Conservation (phyloP, 1,140 invertebrate genomes). For the Drepana arcuata region DNA sequence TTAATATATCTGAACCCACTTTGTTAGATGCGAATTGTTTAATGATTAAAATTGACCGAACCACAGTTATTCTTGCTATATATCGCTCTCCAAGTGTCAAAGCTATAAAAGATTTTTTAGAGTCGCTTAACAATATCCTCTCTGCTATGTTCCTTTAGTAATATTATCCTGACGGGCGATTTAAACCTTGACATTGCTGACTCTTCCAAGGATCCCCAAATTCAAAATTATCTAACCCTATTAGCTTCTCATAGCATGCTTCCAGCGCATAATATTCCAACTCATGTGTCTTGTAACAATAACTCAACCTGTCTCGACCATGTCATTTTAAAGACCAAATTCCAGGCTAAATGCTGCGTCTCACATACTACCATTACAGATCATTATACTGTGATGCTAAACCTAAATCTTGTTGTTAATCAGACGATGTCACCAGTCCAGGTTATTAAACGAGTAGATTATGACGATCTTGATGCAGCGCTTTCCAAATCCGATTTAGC, state of each 20-base stretch:
- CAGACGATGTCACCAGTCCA: too few species aligned
- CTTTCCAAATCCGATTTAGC: too few species aligned
- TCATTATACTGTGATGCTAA: conserved; percentile 1
- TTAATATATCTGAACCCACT: not conserved
- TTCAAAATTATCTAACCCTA: not conserved
- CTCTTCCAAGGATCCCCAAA: not conserved
- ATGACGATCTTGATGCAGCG: too few species aligned
- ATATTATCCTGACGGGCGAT: conserved; percentile 2
- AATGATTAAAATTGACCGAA: not conserved
- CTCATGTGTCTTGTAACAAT: too few species aligned
- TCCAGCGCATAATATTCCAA: conserved; percentile 1
- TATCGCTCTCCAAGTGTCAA: conserved; percentile 9
- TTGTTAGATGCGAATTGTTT: conserved; percentile 3
- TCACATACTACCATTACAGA: not conserved
- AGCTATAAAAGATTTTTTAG: conserved; percentile 1
- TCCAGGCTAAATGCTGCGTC: not conserved
- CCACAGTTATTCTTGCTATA: conserved; percentile 2
- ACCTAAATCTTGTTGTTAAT: too few species aligned
- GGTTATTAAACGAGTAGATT: too few species aligned
- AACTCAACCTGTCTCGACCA: conserved; percentile 5
- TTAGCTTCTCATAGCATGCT: conserved; percentile 4
- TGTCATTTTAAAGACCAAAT: conserved; percentile 2
- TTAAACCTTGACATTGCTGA: conserved; percentile 5
- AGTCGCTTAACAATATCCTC: conserved; percentile 1
- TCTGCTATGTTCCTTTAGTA: not conserved